phyloP scores from a whole-genome alignment of 37 sponge, comb jelly and placozoan species.

The Hexactinellida sp. region DNA sequence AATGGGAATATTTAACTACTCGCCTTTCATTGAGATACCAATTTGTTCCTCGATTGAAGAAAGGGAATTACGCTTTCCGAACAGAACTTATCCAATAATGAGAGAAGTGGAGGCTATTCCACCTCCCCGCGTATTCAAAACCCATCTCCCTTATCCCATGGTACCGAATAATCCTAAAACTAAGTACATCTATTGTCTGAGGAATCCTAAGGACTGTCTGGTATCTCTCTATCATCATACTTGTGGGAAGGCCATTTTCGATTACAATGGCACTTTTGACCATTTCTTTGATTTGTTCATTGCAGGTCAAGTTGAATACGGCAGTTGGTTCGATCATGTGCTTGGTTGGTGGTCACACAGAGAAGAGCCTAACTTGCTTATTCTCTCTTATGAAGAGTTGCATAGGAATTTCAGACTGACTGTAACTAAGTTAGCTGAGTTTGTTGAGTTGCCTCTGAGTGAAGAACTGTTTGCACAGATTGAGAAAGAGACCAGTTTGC shows the following conservation, averaged over 20 bases:
- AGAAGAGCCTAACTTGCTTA: conserved; percentile 23
- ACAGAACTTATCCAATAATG: background rate
- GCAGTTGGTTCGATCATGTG: conserved; percentile 39
- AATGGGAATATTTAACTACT: background rate
- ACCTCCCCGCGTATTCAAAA: conserved; percentile 37
- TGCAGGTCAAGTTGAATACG: conserved; percentile 24
- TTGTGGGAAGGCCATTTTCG: background rate
- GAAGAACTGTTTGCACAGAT: background rate
- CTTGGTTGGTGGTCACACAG: conserved; percentile 29
- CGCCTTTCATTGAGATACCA: background rate
- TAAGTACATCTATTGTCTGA: conserved; percentile 40
- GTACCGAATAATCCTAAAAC: conserved; percentile 28
- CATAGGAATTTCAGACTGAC: background rate
- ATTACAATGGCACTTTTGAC: conserved; percentile 18
- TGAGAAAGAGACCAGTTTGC: background rate
- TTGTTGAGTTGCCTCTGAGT: background rate
- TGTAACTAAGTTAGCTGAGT: background rate
- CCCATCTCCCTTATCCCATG: conserved; percentile 31
- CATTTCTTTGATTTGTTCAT: conserved; percentile 15
- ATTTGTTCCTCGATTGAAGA: background rate
- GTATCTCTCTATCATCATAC: conserved; percentile 41
- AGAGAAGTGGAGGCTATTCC: background rate
- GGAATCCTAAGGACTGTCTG: conserved; percentile 46
- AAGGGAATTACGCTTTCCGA: background rate
- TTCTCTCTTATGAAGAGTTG: conserved; percentile 26